Evolutionary conservation across 2,113 vertebrate genomes (phyloP).

Genomic region (Takifugu bimaculatus): DNA sequence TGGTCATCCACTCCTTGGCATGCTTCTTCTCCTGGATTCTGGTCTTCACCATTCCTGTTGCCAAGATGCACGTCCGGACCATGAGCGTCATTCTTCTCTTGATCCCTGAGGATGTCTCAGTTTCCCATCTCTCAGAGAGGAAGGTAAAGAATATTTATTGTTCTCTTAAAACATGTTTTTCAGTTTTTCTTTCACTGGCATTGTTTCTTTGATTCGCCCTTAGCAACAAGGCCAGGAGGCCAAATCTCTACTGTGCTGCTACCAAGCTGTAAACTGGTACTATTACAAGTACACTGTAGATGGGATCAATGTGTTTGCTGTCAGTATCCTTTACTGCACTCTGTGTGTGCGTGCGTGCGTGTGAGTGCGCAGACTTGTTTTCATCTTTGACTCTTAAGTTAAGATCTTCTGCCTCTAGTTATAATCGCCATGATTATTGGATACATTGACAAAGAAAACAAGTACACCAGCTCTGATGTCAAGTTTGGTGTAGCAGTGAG

Average conservation of each 20-base stretch:
- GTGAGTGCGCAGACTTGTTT: slow-evolving; percentile 5
- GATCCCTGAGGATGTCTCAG: slow-evolving; percentile 63
- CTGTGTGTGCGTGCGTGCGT: background rate
- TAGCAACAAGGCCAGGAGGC: slow-evolving; percentile 63
- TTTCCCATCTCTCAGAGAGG: slow-evolving; percentile 52
- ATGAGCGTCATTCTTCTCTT: slow-evolving; percentile 66
- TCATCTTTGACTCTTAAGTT: slow-evolving; percentile 54
- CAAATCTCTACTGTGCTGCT: slow-evolving; percentile 76
- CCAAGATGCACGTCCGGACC: slow-evolving; percentile 74
- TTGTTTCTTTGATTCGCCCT: slow-evolving; percentile 2
- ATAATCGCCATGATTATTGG: slow-evolving; percentile 81
- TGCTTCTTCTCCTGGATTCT: slow-evolving; percentile 77
- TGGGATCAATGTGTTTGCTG: slow-evolving; percentile 80
- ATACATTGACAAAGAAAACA: slow-evolving; percentile 79
- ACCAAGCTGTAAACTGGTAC: slow-evolving; percentile 78
- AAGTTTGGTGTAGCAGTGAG: slow-evolving; percentile 81
- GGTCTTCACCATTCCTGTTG: slow-evolving; percentile 77
- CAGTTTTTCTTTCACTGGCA: background rate
- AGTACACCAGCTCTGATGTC: slow-evolving; percentile 67
- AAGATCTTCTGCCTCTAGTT: slow-evolving; percentile 84
- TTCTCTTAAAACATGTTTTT: background rate
- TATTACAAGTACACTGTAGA: slow-evolving; percentile 84
- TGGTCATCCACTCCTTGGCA: slow-evolving; percentile 70
- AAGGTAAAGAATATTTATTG: slow-evolving; percentile 33
- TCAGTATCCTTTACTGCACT: slow-evolving; percentile 76